Evolutionary conservation across 2,797 vertebrate genomes (phyloP), one percentile per base, ranked within the genome.

Genomic region (Myotis myotis): DNA sequence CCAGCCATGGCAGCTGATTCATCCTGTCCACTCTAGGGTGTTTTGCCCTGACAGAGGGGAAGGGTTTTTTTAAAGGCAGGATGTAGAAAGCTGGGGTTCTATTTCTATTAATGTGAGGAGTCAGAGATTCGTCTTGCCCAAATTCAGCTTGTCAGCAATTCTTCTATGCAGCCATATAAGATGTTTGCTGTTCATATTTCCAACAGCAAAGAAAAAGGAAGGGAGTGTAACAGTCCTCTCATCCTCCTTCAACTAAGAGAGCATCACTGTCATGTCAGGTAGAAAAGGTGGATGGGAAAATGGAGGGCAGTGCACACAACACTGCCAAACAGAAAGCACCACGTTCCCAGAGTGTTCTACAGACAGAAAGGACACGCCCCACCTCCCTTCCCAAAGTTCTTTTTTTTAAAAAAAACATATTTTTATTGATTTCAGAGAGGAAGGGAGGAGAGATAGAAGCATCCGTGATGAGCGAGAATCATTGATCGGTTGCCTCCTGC

Each of bases 271-370:
- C 25, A 38, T 13, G 10, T 70, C 33, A 44, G 36, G 57, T 0
- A 33, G 49, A 49, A 82, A 81, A 81, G 30, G 20, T 20, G 66
- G 74, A 16, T 0, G 6, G 62, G 22, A 25, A 47, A 72, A 11
- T 0, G 10, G 10, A 20, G 62, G 10, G 5, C 55, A 28, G 5
- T 0, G 5, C 36, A 9, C 62, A 36, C 3, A 4, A 33, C 33
- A 5, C 12, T 57, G 33, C 19, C 23, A 15, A 79, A 44, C 7
- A 15, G 8, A 6, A 8, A 57, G 57, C n/a, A 3, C 51, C 20
- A 1, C 1, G 1, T 10, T 64, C 53, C 53, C 47, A 51, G 47
- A 15, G 66, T 0, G 41, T 8, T 78, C 79, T 23, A 11, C 1
- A 13, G 44, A 55, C 57, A 60, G 66, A 33, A 49, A 36, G 25